These are phyloP conservation scores for Pterocles gutturalis DNA, from an alignment of 2,113 vertebrate species.

Conservation along the genomic window DNA sequence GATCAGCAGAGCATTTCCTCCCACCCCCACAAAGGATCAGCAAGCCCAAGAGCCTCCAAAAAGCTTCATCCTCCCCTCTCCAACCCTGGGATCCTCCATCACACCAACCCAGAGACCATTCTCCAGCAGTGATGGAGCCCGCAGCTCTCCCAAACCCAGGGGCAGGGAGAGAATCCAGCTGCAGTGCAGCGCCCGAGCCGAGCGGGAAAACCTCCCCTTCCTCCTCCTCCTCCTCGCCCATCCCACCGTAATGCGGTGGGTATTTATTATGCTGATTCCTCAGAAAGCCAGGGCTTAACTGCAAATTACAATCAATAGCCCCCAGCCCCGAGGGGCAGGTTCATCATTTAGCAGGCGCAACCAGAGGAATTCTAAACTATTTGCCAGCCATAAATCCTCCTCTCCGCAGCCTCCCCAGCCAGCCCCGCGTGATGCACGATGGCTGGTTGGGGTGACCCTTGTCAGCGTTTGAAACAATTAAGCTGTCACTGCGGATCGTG, in stretches of 20 bases:
- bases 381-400: slow-evolving; percentile 53
- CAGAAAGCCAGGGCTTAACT: slow-evolving; percentile 53
- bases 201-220: not conserved
- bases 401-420: not conserved
- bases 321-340: slow-evolving; percentile 7
- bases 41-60: not conserved
- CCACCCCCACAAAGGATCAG: not conserved
- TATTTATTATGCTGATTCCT: slow-evolving; percentile 65
- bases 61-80: not conserved
- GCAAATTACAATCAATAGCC: slow-evolving; percentile 70
- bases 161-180: not conserved
- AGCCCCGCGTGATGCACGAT: not conserved
- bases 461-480: slow-evolving; percentile 36
- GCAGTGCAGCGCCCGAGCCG: not conserved
- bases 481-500: slow-evolving; percentile 51
- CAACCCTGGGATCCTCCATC: not conserved
- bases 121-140: not conserved
- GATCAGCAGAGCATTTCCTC: rapidly evolving
- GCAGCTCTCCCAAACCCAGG: not conserved
- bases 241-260: not conserved
- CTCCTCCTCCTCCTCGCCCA: not conserved
- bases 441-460: slow-evolving; percentile 55
- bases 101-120: rapidly evolving
- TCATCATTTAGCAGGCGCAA: slow-evolving; percentile 48
- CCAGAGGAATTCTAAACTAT: slow-evolving; percentile 54